Conservation (phyloP, 2,113 vertebrate genomes). For the Tachysurus fulvidraco region DNA sequence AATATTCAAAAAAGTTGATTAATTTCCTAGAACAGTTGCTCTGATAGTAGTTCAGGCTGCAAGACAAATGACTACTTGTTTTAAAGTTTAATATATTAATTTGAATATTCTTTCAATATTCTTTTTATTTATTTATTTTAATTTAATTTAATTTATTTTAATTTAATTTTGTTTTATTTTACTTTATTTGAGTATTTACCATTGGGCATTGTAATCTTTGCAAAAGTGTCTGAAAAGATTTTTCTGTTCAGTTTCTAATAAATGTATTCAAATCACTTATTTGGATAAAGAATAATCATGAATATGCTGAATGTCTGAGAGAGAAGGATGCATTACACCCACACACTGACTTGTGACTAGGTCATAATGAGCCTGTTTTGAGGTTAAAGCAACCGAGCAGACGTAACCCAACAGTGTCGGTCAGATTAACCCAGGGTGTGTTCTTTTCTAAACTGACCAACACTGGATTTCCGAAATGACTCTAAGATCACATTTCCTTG, state of each 20-base stretch:
- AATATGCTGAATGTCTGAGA: neutral
- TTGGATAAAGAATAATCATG: neutral
- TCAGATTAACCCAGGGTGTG: neutral
- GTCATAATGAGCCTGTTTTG: neutral
- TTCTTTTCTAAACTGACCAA: neutral
- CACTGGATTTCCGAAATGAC: neutral
- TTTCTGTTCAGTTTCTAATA: neutral
- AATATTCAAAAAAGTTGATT: neutral
- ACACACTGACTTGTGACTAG: neutral
- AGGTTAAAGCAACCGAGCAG: neutral
- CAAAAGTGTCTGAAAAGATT: neutral
- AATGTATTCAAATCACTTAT: neutral
- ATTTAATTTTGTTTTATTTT: neutral
- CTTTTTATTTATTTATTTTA: neutral
- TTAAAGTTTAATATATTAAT: neutral
- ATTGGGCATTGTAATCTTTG: neutral
- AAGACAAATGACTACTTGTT: neutral
- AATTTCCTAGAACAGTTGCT: no score
- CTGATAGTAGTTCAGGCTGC: neutral
- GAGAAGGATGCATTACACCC: no score
- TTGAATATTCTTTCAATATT: no score
- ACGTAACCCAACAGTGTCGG: neutral
- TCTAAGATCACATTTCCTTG: neutral
- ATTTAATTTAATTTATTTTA: neutral
- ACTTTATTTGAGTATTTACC: neutral